Evolutionary conservation across 2,113 vertebrate genomes (phyloP).

Genomic region (Notiomystis cincta): DNA sequence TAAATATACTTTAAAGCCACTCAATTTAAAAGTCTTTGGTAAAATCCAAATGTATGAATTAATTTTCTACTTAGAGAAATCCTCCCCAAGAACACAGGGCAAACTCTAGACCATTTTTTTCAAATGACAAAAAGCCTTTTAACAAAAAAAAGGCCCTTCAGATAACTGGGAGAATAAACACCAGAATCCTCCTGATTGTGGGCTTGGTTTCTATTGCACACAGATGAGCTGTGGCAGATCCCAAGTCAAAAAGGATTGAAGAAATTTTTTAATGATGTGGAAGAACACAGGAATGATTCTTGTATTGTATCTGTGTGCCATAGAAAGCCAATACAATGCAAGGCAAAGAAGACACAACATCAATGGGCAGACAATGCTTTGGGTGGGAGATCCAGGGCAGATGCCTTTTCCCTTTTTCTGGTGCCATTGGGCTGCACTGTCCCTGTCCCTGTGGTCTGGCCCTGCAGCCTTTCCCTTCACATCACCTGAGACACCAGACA

Average conservation of each 20-base stretch:
- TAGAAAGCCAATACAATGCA: background rate
- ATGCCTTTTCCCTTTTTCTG: background rate
- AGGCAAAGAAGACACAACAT: background rate
- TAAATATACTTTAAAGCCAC: slow-evolving; percentile 16
- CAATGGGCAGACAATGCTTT: background rate
- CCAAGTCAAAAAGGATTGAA: background rate
- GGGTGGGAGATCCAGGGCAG: background rate
- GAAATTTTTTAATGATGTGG: background rate
- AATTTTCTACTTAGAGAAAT: background rate
- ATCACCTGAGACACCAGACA: background rate
- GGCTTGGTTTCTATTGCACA: background rate
- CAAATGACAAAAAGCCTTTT: background rate
- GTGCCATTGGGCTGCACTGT: background rate
- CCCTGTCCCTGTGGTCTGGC: fast-evolving
- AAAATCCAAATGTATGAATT: background rate
- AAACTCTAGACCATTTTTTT: background rate
- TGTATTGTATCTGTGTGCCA: background rate
- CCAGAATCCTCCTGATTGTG: background rate
- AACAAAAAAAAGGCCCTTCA: background rate
- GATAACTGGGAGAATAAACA: background rate
- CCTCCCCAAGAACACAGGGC: background rate
- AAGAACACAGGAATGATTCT: background rate
- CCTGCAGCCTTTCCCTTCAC: background rate
- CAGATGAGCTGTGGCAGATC: background rate
- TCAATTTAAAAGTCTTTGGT: background rate